phyloP scores from a whole-genome alignment of 2,113 vertebrate species.

The Mola mola region DNA sequence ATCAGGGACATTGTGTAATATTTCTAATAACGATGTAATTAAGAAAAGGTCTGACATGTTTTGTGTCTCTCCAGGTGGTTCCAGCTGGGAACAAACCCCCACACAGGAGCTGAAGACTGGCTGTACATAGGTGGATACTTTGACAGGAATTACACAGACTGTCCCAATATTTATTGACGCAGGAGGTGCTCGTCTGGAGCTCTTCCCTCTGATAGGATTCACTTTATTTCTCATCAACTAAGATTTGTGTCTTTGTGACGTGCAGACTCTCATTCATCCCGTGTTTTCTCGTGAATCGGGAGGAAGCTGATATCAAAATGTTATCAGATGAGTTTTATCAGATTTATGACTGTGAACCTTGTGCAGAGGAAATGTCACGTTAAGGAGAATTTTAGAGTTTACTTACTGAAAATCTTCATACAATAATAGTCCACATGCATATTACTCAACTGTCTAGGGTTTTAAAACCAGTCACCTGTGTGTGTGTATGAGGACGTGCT shows the following conservation, averaged over 20 bases:
- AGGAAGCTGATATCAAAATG: constrained; percentile 17
- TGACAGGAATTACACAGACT: constrained; percentile 92
- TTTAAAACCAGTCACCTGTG: constrained; percentile 38
- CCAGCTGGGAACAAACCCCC: constrained; percentile 86
- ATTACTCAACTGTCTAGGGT: constrained; percentile 18
- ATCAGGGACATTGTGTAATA: too few species aligned
- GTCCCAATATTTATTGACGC: constrained; percentile 93
- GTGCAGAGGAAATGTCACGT: constrained; percentile 23
- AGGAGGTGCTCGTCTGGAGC: constrained; percentile 10
- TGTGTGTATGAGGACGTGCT: constrained; percentile 36
- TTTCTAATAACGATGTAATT: too few species aligned
- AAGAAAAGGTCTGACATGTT: neutral
- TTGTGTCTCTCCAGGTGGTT: constrained; percentile 88
- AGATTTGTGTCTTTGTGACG: constrained; percentile 22
- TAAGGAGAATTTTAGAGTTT: constrained; percentile 47
- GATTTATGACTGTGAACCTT: constrained; percentile 45
- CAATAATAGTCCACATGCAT: constrained; percentile 19
- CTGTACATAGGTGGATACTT: constrained; percentile 94
- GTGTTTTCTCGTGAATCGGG: constrained; percentile 30
- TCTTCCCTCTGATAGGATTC: constrained; percentile 42
- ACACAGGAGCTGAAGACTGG: constrained; percentile 91
- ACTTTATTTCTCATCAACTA: constrained; percentile 48
- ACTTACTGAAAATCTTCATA: constrained; percentile 44
- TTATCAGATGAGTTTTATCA: constrained; percentile 21
- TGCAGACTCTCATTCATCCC: constrained; percentile 36